A percentile compares a stretch with the other conserved stretches of the same genome.
Conservation (phyloP, 2,888 invertebrate genomes). For the Noctua janthe region DNA sequence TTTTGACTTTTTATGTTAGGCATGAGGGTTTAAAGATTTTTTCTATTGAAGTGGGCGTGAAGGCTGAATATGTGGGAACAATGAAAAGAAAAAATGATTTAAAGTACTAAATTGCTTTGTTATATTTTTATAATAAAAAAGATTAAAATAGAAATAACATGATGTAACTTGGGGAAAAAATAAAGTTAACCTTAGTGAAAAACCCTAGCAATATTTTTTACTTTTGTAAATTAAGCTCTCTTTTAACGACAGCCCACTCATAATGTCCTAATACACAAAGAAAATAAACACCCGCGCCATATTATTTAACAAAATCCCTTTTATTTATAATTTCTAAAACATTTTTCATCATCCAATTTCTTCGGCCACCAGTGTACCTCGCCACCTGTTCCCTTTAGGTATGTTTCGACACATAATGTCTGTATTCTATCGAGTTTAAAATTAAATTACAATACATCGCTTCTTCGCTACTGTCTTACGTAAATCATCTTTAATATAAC, state of each 20-base stretch:
- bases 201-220: background rate
- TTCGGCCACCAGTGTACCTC: conserved; percentile 58
- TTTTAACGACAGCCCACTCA: background rate
- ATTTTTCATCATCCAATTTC: conserved; percentile 2
- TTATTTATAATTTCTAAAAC: background rate
- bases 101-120: background rate
- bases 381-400: conserved; percentile 68
- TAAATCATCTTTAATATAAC: background rate
- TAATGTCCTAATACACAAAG: background rate
- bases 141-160: background rate
- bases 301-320: background rate
- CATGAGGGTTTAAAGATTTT: conserved; percentile 26
- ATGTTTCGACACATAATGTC: conserved; percentile 60
- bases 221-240: background rate
- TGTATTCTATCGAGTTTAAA: conserved; percentile 24
- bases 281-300: background rate
- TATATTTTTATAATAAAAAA: background rate
- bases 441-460: conserved; percentile 44
- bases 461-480: background rate
- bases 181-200: background rate
- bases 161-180: background rate
- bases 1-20: conserved; percentile 29
- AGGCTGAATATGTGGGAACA: background rate
- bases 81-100: background rate
- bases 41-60: background rate